Evolutionary conservation across 37 sponge, comb jelly and placozoan species (phyloP).

Genomic region (Aplysina aerophoba): DNA sequence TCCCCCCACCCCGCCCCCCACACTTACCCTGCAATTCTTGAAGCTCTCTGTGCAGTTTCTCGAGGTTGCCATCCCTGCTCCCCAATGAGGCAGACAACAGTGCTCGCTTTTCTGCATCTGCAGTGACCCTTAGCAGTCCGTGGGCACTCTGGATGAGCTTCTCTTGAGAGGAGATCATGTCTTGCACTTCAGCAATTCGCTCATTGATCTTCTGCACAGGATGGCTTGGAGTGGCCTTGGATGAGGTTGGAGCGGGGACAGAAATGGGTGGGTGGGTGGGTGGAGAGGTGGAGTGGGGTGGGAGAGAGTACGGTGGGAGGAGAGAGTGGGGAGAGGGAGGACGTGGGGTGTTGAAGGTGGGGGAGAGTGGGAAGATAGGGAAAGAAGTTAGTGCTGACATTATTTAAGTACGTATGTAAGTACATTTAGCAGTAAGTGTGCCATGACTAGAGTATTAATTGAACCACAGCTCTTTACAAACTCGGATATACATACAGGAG

Average conservation of each 20-base stretch:
- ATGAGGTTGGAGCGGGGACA: too few species aligned
- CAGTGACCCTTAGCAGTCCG: slow-evolving; percentile 6
- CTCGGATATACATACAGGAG: too few species aligned
- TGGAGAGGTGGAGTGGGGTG: neutral
- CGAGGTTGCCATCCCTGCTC: neutral
- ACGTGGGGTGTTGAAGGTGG: too few species aligned
- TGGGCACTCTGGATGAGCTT: slow-evolving; percentile 24
- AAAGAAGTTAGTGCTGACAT: too few species aligned
- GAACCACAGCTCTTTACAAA: too few species aligned
- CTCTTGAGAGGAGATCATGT: slow-evolving; percentile 23
- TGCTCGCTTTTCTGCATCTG: neutral
- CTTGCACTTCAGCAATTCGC: slow-evolving; percentile 13
- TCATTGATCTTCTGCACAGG: slow-evolving; percentile 28
- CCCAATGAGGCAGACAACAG: neutral
- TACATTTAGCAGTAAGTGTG: too few species aligned
- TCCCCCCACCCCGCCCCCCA: too few species aligned
- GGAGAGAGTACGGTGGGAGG: neutral
- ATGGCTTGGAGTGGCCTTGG: neutral
- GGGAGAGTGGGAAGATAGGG: neutral
- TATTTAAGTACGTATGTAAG: too few species aligned
- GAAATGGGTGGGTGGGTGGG: neutral
- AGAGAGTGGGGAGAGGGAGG: too few species aligned
- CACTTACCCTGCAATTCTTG: neutral
- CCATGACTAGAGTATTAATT: too few species aligned
- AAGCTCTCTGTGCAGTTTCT: slow-evolving; percentile 4